phyloP scores from a whole-genome alignment of 1,140 invertebrate species.

The Dendrolimus punctatus region DNA sequence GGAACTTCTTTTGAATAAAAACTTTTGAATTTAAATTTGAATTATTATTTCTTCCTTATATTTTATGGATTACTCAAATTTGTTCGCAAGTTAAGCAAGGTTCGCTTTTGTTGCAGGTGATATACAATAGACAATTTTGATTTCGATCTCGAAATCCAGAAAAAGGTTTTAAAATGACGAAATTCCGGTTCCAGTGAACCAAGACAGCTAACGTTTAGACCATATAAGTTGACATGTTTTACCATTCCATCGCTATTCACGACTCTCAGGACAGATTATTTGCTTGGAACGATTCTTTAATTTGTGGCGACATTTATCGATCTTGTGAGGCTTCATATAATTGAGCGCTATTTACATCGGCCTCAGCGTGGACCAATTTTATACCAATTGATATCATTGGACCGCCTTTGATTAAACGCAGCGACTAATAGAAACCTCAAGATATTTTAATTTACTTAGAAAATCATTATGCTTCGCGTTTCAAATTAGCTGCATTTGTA shows the following conservation, averaged over 20 bases:
- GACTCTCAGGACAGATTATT: slow-evolving; percentile 30
- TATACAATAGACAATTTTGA: no score
- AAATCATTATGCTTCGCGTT: not conserved
- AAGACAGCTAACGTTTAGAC: no score
- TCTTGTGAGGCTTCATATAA: slow-evolving; percentile 47
- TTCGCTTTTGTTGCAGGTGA: no score
- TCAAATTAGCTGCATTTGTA: slow-evolving; percentile 19
- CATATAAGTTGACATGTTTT: no score
- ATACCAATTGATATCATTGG: slow-evolving; percentile 51
- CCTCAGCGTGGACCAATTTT: slow-evolving; percentile 54
- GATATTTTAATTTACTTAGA: slow-evolving; percentile 51
- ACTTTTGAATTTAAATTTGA: no score
- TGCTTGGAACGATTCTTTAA: slow-evolving; percentile 53
- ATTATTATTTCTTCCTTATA: no score
- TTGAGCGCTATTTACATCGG: slow-evolving; percentile 43
- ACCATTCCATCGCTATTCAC: not conserved
- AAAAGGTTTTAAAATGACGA: no score
- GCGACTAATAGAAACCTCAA: slow-evolving; percentile 19
- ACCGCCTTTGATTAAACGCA: slow-evolving; percentile 38
- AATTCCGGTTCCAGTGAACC: no score
- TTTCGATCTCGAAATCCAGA: no score
- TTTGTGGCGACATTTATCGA: slow-evolving; percentile 57
- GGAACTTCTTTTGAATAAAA: no score
- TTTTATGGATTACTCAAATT: no score
- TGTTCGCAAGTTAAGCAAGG: no score